A percentile compares a stretch with the other conserved stretches of the same genome.
Conservation (phyloP, 1,140 invertebrate genomes). For the Aricia agestis region DNA sequence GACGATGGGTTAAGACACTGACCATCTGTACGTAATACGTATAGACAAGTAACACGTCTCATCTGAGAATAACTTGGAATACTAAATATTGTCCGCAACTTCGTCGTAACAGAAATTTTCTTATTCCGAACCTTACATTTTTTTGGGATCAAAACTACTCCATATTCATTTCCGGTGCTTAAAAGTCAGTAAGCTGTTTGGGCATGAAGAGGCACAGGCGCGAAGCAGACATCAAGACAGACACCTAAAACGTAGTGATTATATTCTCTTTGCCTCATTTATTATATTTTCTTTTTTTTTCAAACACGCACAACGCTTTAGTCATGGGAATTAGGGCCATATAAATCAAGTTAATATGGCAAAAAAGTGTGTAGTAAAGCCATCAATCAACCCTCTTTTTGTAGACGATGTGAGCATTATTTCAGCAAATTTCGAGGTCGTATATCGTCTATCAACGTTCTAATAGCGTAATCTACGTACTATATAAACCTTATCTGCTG, state of each 20-base stretch:
- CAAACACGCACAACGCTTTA: not conserved
- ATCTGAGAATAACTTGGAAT: too few species aligned
- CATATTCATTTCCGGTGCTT: too few species aligned
- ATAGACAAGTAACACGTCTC: too few species aligned
- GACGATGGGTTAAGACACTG: too few species aligned
- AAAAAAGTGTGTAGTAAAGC: not conserved
- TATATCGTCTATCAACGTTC: not conserved
- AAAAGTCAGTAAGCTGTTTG: too few species aligned
- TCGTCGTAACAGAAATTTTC: too few species aligned
- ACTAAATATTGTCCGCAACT: too few species aligned
- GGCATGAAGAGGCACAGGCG: too few species aligned
- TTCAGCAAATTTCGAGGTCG: not conserved
- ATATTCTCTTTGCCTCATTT: not conserved
- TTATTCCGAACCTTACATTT: too few species aligned
- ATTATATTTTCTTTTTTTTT: not conserved
- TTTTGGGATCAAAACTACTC: too few species aligned
- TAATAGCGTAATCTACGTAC: not conserved
- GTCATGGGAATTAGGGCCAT: not conserved
- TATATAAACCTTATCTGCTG: not conserved
- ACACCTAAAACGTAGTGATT: not conserved
- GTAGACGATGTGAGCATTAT: not conserved
- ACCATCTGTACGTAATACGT: too few species aligned
- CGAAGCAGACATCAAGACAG: too few species aligned
- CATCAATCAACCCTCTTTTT: not conserved
- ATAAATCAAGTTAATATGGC: conserved; percentile 3